Evolutionary conservation across 2,888 invertebrate species (phyloP), one percentile per base, ranked within the genome.

Genomic region (Alcis repandata): DNA sequence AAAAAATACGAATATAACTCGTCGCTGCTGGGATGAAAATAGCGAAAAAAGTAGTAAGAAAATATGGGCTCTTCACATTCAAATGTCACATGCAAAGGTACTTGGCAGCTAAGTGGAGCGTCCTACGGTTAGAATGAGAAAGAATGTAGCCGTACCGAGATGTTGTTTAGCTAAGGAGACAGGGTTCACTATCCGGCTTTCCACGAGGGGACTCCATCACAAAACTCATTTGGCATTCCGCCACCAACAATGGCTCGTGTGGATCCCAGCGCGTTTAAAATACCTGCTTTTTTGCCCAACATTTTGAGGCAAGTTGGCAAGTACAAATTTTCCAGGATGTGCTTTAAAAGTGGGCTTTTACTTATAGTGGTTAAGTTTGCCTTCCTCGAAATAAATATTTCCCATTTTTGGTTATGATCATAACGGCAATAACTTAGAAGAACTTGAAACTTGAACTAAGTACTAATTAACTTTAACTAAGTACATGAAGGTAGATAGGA

Each of bases 221-320:
- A 88, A 90, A 91, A 90, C 89, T 92, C 91, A 91, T 92, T 92
- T 92, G 92, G 92, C 92, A 92, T 91, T 86, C 91, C 87, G 91
- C 92, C 92, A 92, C 87, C 65, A 83, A 88, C 88, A 87, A 86
- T 85, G 86, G 85, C 81, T 83, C 82, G 88, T 84, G 85, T 87
- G 85, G 86, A 88, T 88, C 84, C 83, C 82, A 84, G 84, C 82
- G 84, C 83, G 85, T 89, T 90, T 88, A 87, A 91, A 91, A 89
- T 90, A 90, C 89, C 85, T 86, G 85, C 45, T 80, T 87, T 87
- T 89, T 88, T 80, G 71, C 67, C 74, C 59, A 72, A 69, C 71
- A 57, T 73, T 76, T 73, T 58, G 76, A 78, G 78, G 78, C 80
- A 84, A 85, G 80, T 84, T 87, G 83, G 85, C 87, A 84, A 84